A percentile compares a stretch with the other conserved stretches of the same genome.
Conservation (phyloP, 1,140 invertebrate species). For the Lepidurus arcticus region DNA sequence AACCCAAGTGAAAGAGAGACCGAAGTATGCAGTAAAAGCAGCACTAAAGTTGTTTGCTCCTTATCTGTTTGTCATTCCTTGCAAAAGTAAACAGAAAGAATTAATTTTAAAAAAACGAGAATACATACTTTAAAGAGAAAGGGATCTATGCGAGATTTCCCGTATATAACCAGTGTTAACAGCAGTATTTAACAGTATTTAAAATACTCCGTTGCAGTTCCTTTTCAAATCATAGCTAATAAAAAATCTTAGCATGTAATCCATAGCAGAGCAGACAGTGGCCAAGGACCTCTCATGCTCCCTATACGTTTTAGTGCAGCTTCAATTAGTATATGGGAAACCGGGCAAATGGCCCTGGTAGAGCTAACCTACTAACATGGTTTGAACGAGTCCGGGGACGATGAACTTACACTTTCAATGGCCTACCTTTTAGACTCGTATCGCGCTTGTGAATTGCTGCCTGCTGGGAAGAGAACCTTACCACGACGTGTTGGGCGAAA, state of each 20-base stretch:
- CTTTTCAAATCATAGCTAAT: background rate
- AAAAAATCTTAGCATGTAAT: background rate
- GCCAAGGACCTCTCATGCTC: background rate
- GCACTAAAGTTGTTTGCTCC: too few species aligned
- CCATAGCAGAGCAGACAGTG: background rate
- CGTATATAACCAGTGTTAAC: too few species aligned
- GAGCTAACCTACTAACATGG: conserved; percentile 14
- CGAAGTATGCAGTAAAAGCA: too few species aligned
- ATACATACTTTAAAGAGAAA: too few species aligned
- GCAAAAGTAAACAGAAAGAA: too few species aligned
- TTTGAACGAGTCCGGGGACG: conserved; percentile 11
- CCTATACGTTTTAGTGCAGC: background rate
- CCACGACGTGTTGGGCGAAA: conserved; percentile 6
- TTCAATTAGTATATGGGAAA: conserved; percentile 12
- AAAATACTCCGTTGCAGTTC: too few species aligned
- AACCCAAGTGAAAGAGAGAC: too few species aligned
- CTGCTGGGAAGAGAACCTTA: background rate
- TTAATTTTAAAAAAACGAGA: too few species aligned
- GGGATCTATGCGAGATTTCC: too few species aligned
- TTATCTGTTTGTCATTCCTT: too few species aligned
- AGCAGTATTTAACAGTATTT: too few species aligned
- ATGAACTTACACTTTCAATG: conserved; percentile 19
- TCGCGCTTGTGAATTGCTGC: background rate
- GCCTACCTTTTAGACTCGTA: background rate
- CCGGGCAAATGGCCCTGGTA: conserved; percentile 2